Conservation (phyloP, 2,113 vertebrate species). For the Myotis yumanensis region DNA sequence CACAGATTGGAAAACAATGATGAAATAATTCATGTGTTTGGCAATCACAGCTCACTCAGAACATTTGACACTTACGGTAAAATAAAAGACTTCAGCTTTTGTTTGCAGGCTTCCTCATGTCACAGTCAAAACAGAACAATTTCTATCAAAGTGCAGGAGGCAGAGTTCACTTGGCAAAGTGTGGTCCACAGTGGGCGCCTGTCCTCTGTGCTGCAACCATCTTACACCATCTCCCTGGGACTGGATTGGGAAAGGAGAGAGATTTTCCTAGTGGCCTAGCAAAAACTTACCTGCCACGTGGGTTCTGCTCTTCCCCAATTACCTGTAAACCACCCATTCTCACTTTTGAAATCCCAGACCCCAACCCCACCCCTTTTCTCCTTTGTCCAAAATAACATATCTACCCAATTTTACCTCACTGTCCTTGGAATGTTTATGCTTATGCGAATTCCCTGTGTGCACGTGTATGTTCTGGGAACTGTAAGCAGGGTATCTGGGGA, state of each 20-base stretch:
- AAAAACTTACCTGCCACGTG: not conserved
- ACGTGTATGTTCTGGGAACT: not conserved
- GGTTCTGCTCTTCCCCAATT: not conserved
- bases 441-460: not conserved
- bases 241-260: not conserved
- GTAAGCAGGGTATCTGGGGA: not conserved
- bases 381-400: not conserved
- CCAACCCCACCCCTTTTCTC: not conserved
- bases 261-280: not conserved
- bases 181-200: fast-evolving
- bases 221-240: not conserved
- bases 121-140: not conserved
- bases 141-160: not conserved
- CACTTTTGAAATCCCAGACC: not conserved
- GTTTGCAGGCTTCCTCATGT: not conserved
- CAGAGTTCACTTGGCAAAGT: no score
- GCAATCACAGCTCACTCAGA: not conserved
- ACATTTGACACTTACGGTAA: not conserved
- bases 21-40: not conserved
- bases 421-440: not conserved
- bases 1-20: not conserved
- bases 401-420: not conserved
- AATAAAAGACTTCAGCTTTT: not conserved
- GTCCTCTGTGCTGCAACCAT: not conserved
- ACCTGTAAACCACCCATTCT: not conserved